phyloP scores from a whole-genome alignment of 1,140 invertebrate species.

The Bombus soroeensis region DNA sequence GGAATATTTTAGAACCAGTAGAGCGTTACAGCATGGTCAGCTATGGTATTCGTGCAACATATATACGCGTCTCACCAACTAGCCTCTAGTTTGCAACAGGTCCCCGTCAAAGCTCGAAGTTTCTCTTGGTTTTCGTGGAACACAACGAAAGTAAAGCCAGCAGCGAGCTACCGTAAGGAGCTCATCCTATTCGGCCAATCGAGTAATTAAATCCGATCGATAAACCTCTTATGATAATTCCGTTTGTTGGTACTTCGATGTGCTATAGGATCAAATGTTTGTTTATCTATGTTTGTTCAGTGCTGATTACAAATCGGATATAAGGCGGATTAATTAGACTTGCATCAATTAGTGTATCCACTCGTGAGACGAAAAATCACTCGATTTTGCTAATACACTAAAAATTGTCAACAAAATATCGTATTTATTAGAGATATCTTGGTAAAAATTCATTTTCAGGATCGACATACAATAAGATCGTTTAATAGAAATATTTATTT shows the following conservation, averaged over 20 bases:
- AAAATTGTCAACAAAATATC: neutral
- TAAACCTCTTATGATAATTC: conserved; percentile 27
- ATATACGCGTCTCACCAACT: neutral
- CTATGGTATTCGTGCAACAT: neutral
- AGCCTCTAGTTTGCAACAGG: conserved; percentile 58
- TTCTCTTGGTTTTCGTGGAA: conserved; percentile 46
- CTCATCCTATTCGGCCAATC: conserved; percentile 13
- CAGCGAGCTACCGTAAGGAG: conserved; percentile 34
- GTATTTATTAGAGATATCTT: neutral
- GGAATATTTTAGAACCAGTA: neutral
- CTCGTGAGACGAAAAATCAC: neutral
- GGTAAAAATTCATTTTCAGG: neutral
- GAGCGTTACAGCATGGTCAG: too few species aligned
- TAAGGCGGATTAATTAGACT: neutral
- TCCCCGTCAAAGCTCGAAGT: conserved; percentile 45
- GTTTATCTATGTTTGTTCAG: neutral
- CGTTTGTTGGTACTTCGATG: neutral
- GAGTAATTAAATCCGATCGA: conserved; percentile 43
- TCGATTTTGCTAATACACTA: neutral
- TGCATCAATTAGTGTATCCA: neutral
- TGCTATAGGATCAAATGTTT: neutral
- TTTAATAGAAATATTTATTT: neutral
- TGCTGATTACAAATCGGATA: conserved; percentile 21
- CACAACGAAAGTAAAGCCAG: conserved; percentile 15
- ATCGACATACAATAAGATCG: neutral